Evolutionary conservation across 1,140 invertebrate species (phyloP), one percentile per base, ranked within the genome.

Genomic region (Philaenus spumarius): DNA sequence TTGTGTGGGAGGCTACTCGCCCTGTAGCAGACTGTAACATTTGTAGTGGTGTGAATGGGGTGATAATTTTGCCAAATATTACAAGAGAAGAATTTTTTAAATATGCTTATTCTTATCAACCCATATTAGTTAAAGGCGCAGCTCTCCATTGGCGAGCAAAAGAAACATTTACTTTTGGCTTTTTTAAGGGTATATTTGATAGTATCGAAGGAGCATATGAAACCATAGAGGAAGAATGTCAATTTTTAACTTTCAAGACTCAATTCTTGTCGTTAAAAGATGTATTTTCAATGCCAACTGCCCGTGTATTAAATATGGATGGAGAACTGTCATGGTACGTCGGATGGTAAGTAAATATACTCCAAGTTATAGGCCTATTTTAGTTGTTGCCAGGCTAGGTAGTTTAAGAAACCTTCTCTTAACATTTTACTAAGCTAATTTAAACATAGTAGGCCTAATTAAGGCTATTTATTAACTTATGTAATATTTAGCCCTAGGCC

Each of bases 231-330:
- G 80, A 85, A 56, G 85, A 87, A 53, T 95, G 93, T 67, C 91
- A 95, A 69, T 95, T 95, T 73, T 82, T 95, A 59, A 87, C 89
- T 55, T 95, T 95, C 68, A 85, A 89, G 70, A 93, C 91, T 15
- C 82, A 93, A 69, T 86, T 95, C 65, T 80, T 82, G 48, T 82
- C 81, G 35, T 69, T 95, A 34, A 73, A 77, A 54, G 84, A 95
- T 68, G 89, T 93, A 17, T 87, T 95, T 68, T 76, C 80, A 42
- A 90, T 92, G 86, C 79, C 80, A 1, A 69, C 80, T 30, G 76
- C 76, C 37, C 78, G 90, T 66, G 81, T 83, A 0, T 72, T 75
- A 46, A 81, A 86, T 71, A 69, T 72, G 43, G 75, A 76, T 14
- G 81, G 80, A 5, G 72, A 83, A 65, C 75, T 81, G 30, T 82